Conservation (phyloP, 2,888 invertebrate genomes). For the Andrena praecox region DNA sequence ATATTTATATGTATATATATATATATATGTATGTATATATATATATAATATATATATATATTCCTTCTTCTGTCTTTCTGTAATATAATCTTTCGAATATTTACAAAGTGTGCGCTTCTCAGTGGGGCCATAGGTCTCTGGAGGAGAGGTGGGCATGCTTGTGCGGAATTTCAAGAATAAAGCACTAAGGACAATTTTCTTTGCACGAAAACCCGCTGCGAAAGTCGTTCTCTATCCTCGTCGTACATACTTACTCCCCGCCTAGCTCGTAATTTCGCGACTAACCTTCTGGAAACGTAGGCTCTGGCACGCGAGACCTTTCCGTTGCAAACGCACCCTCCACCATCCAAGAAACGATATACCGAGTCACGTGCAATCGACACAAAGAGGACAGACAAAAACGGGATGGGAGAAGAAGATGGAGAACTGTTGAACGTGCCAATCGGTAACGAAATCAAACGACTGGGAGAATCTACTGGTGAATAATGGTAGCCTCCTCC, state of each 20-base stretch:
- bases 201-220: conserved; percentile 13
- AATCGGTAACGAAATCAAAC: conserved; percentile 9
- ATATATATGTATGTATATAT: conserved; percentile 61
- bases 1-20: conserved; percentile 55
- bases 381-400: conserved; percentile 19
- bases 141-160: conserved; percentile 48
- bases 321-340: conserved; percentile 49
- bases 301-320: conserved; percentile 63
- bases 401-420: not conserved
- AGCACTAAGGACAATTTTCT: conserved; percentile 45
- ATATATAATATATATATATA: conserved; percentile 66
- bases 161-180: conserved; percentile 55
- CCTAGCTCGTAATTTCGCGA: conserved; percentile 37
- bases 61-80: conserved; percentile 64
- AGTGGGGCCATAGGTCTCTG: conserved; percentile 38
- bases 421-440: not conserved
- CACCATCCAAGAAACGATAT: conserved; percentile 45
- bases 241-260: conserved; percentile 38
- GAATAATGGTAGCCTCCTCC: not conserved
- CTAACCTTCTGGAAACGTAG: conserved; percentile 40
- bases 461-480: not conserved
- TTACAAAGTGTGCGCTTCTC: conserved; percentile 75
- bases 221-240: conserved; percentile 15
- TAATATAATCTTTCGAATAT: conserved; percentile 75
- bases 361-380: conserved; percentile 45